phyloP scores from a whole-genome alignment of 1,140 invertebrate species.

The Cotesia vestalis region DNA sequence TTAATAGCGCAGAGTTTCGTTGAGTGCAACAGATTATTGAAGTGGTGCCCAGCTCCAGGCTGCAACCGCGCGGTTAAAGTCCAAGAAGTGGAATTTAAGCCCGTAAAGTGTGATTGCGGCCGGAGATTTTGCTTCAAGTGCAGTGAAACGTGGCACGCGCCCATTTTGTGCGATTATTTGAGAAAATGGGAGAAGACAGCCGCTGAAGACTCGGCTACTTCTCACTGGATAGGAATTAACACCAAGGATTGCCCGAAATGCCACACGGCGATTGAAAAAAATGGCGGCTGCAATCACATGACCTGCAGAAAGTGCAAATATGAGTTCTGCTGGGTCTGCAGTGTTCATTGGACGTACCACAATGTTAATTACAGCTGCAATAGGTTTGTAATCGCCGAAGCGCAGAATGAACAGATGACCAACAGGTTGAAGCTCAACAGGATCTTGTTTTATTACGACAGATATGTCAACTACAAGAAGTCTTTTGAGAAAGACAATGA shows the following conservation, averaged over 20 bases:
- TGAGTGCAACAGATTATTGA: constrained; percentile 93
- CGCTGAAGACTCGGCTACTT: constrained; percentile 98
- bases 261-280: constrained; percentile 97
- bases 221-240: constrained; percentile 99
- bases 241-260: constrained; percentile 99
- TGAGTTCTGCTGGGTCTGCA: constrained; percentile 99
- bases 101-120: constrained; percentile 92
- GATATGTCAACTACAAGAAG: too few relatives aligned
- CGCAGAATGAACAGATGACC: constrained; percentile 85
- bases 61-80: constrained; percentile 97
- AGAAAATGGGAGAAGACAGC: constrained; percentile 99
- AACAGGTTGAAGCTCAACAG: too few relatives aligned
- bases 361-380: constrained; percentile 98
- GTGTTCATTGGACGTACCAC: constrained; percentile 98
- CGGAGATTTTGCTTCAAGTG: constrained; percentile 97
- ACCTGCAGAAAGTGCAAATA: constrained; percentile 98
- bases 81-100: constrained; percentile 87
- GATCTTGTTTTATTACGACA: too few relatives aligned
- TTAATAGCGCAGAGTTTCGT: constrained; percentile 99
- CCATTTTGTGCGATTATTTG: constrained; percentile 92
- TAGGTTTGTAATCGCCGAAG: constrained; percentile 95
- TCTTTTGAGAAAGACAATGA: too few relatives aligned
- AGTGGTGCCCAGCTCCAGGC: constrained; percentile 98
- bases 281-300: constrained; percentile 99
- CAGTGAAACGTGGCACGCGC: constrained; percentile 99